These are phyloP conservation scores for Tapera naevia DNA, from an alignment of 2,797 vertebrate species.

Conservation along the genomic window DNA sequence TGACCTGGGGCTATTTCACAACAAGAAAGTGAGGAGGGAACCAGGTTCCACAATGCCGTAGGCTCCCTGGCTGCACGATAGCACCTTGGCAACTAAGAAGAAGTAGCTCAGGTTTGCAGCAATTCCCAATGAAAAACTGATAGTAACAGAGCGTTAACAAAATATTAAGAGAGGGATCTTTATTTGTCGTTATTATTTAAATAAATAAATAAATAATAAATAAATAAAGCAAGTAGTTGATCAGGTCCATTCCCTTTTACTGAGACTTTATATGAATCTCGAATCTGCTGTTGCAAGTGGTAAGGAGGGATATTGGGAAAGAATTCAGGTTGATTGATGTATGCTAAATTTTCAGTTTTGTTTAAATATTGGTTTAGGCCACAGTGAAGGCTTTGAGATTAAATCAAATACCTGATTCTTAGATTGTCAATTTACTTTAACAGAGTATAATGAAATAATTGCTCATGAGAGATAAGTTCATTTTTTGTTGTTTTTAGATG, in stretches of 20 bases:
- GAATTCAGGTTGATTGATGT: neutral
- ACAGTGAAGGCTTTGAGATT: neutral
- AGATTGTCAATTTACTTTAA: neutral
- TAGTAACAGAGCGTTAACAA: neutral
- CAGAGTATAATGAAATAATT: neutral
- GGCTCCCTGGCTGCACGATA: neutral
- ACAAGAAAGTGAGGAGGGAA: neutral
- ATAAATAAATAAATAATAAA: neutral
- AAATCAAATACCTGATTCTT: neutral
- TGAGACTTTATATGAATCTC: neutral
- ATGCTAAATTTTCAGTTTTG: neutral
- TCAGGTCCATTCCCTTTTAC: neutral
- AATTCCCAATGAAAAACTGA: neutral
- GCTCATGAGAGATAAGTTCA: neutral
- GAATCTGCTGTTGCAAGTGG: neutral
- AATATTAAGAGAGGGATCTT: neutral
- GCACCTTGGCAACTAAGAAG: neutral
- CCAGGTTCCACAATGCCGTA: neutral
- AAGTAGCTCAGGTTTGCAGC: neutral
- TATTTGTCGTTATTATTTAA: neutral
- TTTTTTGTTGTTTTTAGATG: conserved; percentile 18
- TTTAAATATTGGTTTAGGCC: neutral
- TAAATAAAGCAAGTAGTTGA: neutral
- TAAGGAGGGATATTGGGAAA: neutral
- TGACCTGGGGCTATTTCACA: neutral